Percentiles rank a stretch among this genome's conserved stretches.
These are phyloP conservation scores for Leucoraja erinaceus DNA, from an alignment of 2,113 vertebrate genomes.

Conservation along the genomic window DNA sequence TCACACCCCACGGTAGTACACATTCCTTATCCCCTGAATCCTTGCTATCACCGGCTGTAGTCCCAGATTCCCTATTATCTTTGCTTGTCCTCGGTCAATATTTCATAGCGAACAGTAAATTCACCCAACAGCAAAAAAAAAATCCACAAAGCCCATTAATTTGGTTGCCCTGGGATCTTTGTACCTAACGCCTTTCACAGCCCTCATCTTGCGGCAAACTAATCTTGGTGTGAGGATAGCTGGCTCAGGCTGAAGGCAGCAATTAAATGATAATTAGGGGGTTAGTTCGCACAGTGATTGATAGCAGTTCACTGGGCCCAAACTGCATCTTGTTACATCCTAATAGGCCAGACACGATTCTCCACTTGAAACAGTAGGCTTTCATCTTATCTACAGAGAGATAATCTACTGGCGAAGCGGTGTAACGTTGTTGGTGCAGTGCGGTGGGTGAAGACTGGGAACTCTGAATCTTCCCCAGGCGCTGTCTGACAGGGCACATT, in stretches of 20 bases:
- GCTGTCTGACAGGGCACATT: neutral
- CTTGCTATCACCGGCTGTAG: neutral
- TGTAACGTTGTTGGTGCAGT: slow-evolving; percentile 50
- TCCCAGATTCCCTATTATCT: slow-evolving; percentile 33
- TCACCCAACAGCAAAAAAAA: slow-evolving; percentile 46
- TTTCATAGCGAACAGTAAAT: slow-evolving; percentile 46
- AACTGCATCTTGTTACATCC: slow-evolving; percentile 56
- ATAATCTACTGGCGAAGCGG: slow-evolving; percentile 71
- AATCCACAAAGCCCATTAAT: slow-evolving; percentile 47
- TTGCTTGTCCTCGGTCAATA: slow-evolving; percentile 44
- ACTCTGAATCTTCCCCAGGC: slow-evolving; percentile 42
- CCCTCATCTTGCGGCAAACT: slow-evolving; percentile 51
- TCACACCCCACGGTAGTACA: neutral
- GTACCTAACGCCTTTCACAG: slow-evolving; percentile 49
- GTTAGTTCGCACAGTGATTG: slow-evolving; percentile 75
- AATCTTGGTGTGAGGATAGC: slow-evolving; percentile 53
- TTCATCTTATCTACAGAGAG: slow-evolving; percentile 60
- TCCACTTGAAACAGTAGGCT: slow-evolving; percentile 56
- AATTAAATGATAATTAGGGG: slow-evolving; percentile 76
- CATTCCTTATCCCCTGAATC: neutral
- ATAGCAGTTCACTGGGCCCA: slow-evolving; percentile 64
- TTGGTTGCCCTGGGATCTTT: slow-evolving; percentile 50
- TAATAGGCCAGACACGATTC: slow-evolving; percentile 66
- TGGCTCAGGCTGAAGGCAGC: slow-evolving; percentile 57
- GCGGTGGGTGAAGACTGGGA: slow-evolving; percentile 43